phyloP scores from a whole-genome alignment of 2,113 vertebrate genomes.

The Albula goreensis region DNA sequence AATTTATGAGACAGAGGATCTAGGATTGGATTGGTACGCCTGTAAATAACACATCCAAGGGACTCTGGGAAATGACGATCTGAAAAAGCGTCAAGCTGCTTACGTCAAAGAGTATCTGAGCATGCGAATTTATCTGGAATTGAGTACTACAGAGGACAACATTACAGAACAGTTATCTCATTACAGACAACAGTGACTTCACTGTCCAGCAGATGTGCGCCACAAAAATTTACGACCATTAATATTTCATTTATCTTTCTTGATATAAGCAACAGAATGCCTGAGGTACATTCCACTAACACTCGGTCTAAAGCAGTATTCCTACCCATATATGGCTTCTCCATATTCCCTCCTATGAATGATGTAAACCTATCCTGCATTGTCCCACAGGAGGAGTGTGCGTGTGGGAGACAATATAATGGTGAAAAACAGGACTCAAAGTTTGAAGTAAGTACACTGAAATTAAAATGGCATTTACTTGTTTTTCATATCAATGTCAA shows the following conservation, averaged over 20 bases:
- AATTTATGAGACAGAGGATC: neutral
- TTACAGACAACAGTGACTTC: neutral
- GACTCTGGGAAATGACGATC: neutral
- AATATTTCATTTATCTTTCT: conserved; percentile 8
- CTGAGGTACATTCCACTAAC: neutral
- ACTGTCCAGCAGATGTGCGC: neutral
- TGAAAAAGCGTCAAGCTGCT: neutral
- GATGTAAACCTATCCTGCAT: neutral
- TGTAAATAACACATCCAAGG: neutral
- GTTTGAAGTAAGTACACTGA: too few species aligned
- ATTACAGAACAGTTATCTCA: neutral
- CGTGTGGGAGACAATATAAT: too few species aligned
- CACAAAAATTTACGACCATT: conserved; percentile 1
- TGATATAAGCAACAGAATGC: conserved; percentile 1
- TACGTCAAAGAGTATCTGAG: neutral
- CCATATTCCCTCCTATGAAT: neutral
- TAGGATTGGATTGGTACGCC: neutral
- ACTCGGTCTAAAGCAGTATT: neutral
- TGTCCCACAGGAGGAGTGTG: neutral
- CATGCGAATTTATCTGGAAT: neutral
- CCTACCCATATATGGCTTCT: conserved; percentile 11
- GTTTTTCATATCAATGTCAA: neutral
- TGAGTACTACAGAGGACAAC: neutral
- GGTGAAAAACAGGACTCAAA: too few species aligned
- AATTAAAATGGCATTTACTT: neutral